Base-by-base conservation (phyloP, 2,888 invertebrate species). In the Cerceris rybyensis region DNA sequence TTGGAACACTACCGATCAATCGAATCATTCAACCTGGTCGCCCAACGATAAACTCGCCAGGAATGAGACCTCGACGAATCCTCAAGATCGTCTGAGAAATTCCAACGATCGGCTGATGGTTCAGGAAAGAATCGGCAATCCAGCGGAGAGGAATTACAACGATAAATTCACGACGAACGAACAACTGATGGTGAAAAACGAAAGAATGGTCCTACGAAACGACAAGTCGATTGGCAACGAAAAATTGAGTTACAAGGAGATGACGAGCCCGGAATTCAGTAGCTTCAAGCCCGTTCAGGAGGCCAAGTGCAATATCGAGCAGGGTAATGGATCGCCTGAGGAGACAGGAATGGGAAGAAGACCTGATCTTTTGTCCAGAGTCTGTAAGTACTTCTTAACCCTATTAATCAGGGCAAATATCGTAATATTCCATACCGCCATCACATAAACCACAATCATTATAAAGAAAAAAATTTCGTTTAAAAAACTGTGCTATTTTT, bases 1-100 rank as follows among this genome's bases (percentile, higher is more conserved):
- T 86, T 98, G 98, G 98, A 92, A 92, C 68, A 90, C 92, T 11
- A 92, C 91, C n/a, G 92, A 92, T 43, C 91, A 91, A 57, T 92
- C 92, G 58, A 92, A 91, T 69, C 90, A 88, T 9, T 90, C 91
- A 2, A 91, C 90, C 11, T 91, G 91, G 91, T 91, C 90, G 13
- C 90, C 91, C 8, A 90, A 90, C 70, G 91, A 91, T 6, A 90
- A 88, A 54, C 42, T 80, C 0, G 65, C 78, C 11, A 78, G 82
- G 39, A 86, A 84, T 64, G 90, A 88, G 6, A 52, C 66, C 1
- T 67, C 68, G 0, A 13, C 60, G 28, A 89, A 79, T 60, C 70
- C 82, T 8, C 80, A 82, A 28, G 85, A 87, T n/a, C 82, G 87
- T 7, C 16, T 86, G 75, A 88, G 76, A 55, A 89, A 83, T 41